Evolutionary conservation across 2,113 vertebrate species (phyloP).

Genomic region (Sylvia atricapilla): DNA sequence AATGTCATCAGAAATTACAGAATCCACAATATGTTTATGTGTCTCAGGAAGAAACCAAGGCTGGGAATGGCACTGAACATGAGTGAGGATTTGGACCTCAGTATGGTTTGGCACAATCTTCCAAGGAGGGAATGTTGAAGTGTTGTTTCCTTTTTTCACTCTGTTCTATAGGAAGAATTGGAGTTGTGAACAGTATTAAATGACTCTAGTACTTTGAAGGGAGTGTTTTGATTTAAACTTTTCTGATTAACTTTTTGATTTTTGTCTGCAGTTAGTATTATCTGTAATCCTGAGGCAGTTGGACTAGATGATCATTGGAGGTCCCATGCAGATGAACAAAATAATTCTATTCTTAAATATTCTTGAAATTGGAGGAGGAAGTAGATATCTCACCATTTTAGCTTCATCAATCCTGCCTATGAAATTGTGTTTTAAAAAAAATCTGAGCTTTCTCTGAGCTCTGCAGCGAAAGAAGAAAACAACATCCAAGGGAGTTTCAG

Average conservation of each 20-base stretch:
- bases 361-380: background rate
- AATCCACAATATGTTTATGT: background rate
- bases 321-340: background rate
- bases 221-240: background rate
- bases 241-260: background rate
- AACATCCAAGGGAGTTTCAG: background rate
- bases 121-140: background rate
- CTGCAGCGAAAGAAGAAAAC: background rate
- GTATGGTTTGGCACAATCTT: fast-evolving
- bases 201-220: background rate
- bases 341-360: background rate
- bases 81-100: background rate
- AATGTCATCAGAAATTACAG: background rate
- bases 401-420: background rate
- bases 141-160: background rate
- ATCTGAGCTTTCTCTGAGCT: background rate
- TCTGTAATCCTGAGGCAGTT: background rate
- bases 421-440: background rate
- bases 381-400: background rate
- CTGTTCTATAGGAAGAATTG: background rate
- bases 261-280: background rate
- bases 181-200: background rate
- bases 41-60: background rate
- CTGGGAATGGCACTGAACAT: background rate
- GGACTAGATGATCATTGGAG: background rate